phyloP scores from a whole-genome alignment of 2,888 invertebrate genomes.

The Conchocele bisecta region DNA sequence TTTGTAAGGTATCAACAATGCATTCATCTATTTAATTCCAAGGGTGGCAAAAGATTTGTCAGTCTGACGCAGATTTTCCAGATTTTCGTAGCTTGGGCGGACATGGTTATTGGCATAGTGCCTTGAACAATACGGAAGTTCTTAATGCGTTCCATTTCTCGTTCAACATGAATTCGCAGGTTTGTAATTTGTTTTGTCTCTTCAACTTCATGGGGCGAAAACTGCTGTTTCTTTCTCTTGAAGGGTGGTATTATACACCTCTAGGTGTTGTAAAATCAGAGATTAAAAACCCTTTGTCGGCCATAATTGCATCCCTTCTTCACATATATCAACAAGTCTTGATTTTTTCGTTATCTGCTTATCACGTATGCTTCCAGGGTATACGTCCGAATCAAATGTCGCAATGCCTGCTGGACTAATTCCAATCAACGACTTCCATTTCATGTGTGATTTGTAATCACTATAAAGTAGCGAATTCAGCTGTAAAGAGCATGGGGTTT shows the following conservation, averaged over 20 bases:
- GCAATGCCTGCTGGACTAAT: slow-evolving; percentile 46
- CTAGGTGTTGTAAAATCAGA: slow-evolving; percentile 32
- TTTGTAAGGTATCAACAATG: slow-evolving; percentile 57
- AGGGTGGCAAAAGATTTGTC: slow-evolving; percentile 21
- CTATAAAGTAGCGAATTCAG: slow-evolving; percentile 36
- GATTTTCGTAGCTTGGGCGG: background rate
- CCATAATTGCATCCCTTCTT: slow-evolving; percentile 58
- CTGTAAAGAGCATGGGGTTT: slow-evolving; percentile 36
- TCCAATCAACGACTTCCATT: slow-evolving; percentile 44
- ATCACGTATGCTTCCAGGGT: slow-evolving; percentile 49
- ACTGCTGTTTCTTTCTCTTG: slow-evolving; percentile 16
- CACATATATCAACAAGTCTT: slow-evolving; percentile 43
- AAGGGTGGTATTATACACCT: slow-evolving; percentile 41
- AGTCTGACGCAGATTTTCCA: slow-evolving; percentile 23
- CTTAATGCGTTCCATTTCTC: slow-evolving; percentile 28
- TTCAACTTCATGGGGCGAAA: slow-evolving; percentile 23
- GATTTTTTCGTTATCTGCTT: slow-evolving; percentile 34
- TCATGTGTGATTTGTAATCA: slow-evolving; percentile 47
- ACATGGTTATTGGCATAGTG: slow-evolving; percentile 30
- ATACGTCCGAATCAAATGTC: slow-evolving; percentile 54
- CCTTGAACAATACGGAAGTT: slow-evolving; percentile 39
- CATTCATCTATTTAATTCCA: slow-evolving; percentile 7
- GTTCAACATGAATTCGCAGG: slow-evolving; percentile 32
- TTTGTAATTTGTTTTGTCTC: slow-evolving; percentile 25
- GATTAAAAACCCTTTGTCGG: slow-evolving; percentile 55